Evolutionary conservation across 2,888 invertebrate species (phyloP), one percentile per base, ranked within the genome.

Genomic region (Clepsis dumicolana): DNA sequence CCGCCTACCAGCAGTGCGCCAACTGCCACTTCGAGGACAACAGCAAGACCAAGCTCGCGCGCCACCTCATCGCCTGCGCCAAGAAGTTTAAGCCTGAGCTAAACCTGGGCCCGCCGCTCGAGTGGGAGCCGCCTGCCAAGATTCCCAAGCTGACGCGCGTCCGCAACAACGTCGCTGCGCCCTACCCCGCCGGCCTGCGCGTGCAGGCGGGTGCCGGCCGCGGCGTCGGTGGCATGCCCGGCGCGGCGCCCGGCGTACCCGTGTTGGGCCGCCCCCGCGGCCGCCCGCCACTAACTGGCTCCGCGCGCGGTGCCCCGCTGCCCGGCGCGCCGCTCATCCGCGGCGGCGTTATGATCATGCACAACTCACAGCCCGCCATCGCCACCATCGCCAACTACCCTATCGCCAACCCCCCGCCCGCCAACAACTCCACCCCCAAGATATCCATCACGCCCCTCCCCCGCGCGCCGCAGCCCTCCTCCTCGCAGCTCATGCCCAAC

Each of bases 11-110:
- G 89, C 98, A 98, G 85, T 99, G 99, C 87, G 97, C 98, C 14
- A 97, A 97, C 84, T 99, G 99, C 92, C 97, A 98, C 24, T 98
- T 98, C 85, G 99, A 99, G 87, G 98, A 98, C 81, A 98, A 98
- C 83, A 97, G 98, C 75, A 98, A 98, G 92, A 97, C 97, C 52
- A 98, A 98, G 89, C 91, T 98, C 77, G 97, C 97, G 0, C 95
- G 98, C 64, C 99, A 99, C 94, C 95, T 97, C 77, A 95, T 97
- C 64, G 97, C 98, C 8, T 99, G 99, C 89, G 95, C 96, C 70
- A 98, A 98, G 87, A 97, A 98, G 85, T 98, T 98, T 90, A 96
- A 97, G 86, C 97, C 98, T 0, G 98, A 98, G 78, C 94, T 96
- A 71, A 99, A 99, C 88, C 92, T 97, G 74, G 96, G 96, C 73